Evolutionary conservation across 2,797 vertebrate genomes (phyloP), one percentile per base, ranked within the genome.

Genomic region (Mareca strepera): DNA sequence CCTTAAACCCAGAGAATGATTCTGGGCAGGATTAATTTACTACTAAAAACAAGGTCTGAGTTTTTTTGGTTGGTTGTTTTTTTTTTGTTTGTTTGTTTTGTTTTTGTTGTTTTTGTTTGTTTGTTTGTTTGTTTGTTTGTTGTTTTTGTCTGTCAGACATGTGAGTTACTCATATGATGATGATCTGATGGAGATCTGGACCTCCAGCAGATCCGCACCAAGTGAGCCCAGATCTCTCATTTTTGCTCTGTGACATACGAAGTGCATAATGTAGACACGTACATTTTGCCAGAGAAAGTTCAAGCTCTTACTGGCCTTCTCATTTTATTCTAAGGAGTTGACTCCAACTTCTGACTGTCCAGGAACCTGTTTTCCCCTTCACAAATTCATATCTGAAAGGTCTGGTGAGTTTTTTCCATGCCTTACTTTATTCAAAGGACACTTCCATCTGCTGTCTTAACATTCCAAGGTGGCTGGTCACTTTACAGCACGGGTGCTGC

Each of bases 381-480:
- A 14, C 8, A 39, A 46, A 3, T 43, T n/a, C 21, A 1, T 43
- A 48, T 48, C 5, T 33, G 39, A 77, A 88, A 82, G 21, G 29
- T 1, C 8, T 67, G 48, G 8, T 37, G 6, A 15, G 7, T 31
- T 73, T 63, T 56, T 60, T 23, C 75, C 11, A 3, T 33, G 6
- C 18, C 56, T 79, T 59, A 1, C 60, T 76, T 76, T 66, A 53
- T 6, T 67, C 23, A 39, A 17, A 77, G n/a, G 6, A 5, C 64
- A 3, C 17, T 79, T 79, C 52, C 39, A 5, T 2, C 12, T 62
- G 13, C 31, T 0, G 31, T 10, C 0, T n/a, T 0, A 50, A 48
- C 14, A 18, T 78, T 64, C 74, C 18, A 5, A 44, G 37, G 41
- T 31, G 48, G 10, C 17, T 44, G 59, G 6, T 22, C 44, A 53